Conservation (phyloP, 2,113 vertebrate genomes). For the Toxostoma redivivum region DNA sequence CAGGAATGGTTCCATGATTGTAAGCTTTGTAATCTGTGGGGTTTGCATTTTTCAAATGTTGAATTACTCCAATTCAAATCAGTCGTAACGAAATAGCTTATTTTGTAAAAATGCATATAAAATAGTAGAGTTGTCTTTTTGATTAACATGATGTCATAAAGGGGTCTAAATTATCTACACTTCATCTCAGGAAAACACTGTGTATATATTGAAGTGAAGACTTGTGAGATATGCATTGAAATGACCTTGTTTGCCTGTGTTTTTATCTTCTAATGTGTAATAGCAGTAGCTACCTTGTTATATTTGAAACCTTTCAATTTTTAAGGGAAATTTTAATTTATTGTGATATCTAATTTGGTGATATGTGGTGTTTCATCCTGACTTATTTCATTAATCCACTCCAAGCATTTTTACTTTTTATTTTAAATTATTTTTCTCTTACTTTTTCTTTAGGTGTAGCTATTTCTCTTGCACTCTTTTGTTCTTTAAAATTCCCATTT, state of each 20-base stretch:
- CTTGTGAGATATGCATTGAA: not conserved
- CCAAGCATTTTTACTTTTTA: not conserved
- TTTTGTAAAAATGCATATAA: not conserved
- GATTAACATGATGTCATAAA: not conserved
- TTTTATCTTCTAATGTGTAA: not conserved
- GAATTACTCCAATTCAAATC: not conserved
- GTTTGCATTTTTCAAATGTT: not conserved
- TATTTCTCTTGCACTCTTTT: not conserved
- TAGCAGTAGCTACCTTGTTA: not conserved
- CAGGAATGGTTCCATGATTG: not conserved
- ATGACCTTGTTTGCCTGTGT: not conserved
- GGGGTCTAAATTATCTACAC: not conserved
- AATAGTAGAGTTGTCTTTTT: not conserved
- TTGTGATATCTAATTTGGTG: not conserved
- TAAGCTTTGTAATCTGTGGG: not conserved
- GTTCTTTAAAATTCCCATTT: not conserved
- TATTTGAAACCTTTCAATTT: not conserved
- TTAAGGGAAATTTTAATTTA: not conserved
- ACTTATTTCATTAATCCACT: not conserved
- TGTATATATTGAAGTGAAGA: not conserved
- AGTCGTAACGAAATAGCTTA: not conserved
- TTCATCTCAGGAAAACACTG: not conserved
- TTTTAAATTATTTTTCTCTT: not conserved
- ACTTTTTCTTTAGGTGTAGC: not conserved
- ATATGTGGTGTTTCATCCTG: not conserved